Conservation (phyloP, 30 jellyfish, hydroid and myxozoan species). For the Aurelia coerulea region DNA sequence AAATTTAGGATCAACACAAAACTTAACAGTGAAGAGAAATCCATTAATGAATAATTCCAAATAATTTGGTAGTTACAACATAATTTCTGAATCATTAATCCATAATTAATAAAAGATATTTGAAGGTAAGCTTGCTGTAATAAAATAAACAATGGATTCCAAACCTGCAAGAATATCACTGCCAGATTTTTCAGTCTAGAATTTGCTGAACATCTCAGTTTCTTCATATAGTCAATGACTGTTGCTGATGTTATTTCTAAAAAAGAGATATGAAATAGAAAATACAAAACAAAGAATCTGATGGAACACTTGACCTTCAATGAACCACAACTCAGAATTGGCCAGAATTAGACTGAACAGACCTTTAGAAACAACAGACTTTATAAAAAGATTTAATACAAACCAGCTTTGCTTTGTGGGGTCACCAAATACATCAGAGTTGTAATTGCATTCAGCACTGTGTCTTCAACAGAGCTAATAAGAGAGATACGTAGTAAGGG, state of each 20-base stretch:
- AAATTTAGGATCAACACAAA: too few species aligned
- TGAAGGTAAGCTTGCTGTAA: not conserved
- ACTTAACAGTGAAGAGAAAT: too few species aligned
- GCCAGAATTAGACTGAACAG: too few species aligned
- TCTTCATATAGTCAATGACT: conserved; percentile 70
- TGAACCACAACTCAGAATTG: too few species aligned
- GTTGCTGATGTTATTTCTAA: conserved; percentile 61
- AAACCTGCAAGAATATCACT: conserved; percentile 66
- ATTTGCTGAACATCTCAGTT: conserved; percentile 55
- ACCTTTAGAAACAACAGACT: too few species aligned
- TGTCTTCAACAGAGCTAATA: conserved; percentile 76
- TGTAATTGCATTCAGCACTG: conserved; percentile 83
- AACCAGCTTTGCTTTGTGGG: conserved; percentile 76
- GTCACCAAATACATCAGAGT: conserved; percentile 66
- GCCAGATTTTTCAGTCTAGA: conserved; percentile 79
- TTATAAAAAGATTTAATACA: not conserved
- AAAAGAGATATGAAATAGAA: not conserved
- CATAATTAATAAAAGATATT: too few species aligned
- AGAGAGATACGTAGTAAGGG: too few species aligned
- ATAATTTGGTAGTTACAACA: too few species aligned
- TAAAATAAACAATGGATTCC: not conserved
- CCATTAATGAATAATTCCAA: too few species aligned
- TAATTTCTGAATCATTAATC: too few species aligned
- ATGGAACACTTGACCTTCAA: not conserved
- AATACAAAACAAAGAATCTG: not conserved